Evolutionary conservation across 2,113 vertebrate genomes (phyloP).

Genomic region (Ailurus styani): DNA sequence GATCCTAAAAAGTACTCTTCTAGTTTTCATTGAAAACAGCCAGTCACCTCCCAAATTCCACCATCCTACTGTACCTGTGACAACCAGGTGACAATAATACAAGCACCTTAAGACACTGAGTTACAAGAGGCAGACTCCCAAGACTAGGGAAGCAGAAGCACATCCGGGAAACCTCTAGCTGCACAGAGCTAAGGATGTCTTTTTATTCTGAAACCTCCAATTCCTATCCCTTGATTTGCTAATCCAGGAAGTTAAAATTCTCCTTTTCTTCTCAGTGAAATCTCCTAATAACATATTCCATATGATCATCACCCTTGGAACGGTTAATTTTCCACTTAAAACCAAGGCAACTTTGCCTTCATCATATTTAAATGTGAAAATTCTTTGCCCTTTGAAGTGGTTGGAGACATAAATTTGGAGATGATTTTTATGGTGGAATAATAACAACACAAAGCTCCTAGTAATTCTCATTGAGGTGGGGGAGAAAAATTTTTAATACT

Average conservation of each 20-base stretch:
- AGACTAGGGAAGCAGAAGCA: background rate
- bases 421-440: background rate
- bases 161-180: background rate
- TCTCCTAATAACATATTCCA: background rate
- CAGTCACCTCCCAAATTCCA: background rate
- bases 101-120: background rate
- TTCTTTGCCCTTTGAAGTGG: constrained; percentile 10
- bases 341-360: background rate
- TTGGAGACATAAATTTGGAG: constrained; percentile 34
- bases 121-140: background rate
- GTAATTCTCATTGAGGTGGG: background rate
- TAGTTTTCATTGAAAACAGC: background rate
- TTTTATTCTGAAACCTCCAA: background rate
- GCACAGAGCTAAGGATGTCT: background rate
- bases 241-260: constrained; percentile 1
- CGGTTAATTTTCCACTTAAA: constrained; percentile 19
- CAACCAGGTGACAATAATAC: background rate
- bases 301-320: background rate
- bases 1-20: background rate
- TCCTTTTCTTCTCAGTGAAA: constrained; percentile 2
- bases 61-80: background rate
- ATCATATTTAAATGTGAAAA: constrained; percentile 6
- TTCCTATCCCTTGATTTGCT: background rate
- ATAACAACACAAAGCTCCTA: background rate
- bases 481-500: background rate